Evolutionary conservation across 2,797 vertebrate genomes (phyloP).

Genomic region (Halcyon smyrnensis): DNA sequence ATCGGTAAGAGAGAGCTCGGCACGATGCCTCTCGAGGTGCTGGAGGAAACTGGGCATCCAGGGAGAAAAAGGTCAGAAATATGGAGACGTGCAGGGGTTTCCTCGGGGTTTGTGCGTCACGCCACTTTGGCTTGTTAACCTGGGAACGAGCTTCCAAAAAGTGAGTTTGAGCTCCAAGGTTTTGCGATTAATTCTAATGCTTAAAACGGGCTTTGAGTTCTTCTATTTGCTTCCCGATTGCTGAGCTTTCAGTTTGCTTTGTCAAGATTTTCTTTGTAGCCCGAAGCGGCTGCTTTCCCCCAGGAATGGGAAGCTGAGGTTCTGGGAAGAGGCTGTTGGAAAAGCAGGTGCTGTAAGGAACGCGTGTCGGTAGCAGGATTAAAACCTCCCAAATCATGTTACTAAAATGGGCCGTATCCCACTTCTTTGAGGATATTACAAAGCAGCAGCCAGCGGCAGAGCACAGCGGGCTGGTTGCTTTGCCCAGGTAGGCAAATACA

Average conservation of each 20-base stretch:
- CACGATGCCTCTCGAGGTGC: background rate
- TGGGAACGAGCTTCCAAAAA: background rate
- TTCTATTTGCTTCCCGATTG: fast-evolving
- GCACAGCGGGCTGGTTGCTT: background rate
- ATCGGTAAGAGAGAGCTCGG: fast-evolving
- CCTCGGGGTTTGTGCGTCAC: fast-evolving
- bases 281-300: fast-evolving
- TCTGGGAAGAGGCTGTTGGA: background rate
- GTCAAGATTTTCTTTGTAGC: background rate
- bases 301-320: background rate
- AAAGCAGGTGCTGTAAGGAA: background rate
- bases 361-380: fast-evolving
- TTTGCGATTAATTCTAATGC: background rate
- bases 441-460: background rate
- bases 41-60: fast-evolving
- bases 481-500: background rate
- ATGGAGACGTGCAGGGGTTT: background rate
- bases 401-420: fast-evolving
- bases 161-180: background rate
- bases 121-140: background rate
- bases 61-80: background rate
- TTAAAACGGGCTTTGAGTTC: background rate
- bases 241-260: background rate
- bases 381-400: fast-evolving
- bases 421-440: fast-evolving